These are phyloP conservation scores for Sebastes diploproa DNA, from an alignment of 2,797 vertebrate species.

Conservation along the genomic window DNA sequence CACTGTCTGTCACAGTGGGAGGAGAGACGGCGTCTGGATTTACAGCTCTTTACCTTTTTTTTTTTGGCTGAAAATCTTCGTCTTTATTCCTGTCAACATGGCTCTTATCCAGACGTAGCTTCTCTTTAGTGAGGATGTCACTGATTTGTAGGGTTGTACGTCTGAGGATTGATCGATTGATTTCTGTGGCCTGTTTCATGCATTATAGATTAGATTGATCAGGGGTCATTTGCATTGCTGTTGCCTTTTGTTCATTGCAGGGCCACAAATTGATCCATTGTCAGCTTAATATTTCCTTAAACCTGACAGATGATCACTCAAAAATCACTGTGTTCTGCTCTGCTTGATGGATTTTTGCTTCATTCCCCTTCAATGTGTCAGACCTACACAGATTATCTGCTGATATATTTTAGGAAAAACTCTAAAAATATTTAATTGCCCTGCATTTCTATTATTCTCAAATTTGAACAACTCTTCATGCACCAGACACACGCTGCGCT, in stretches of 20 bases:
- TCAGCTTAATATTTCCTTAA: conserved; percentile 39
- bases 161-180: conserved; percentile 19
- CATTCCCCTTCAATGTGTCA: neutral
- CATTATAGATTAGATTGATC: conserved; percentile 37
- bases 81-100: conserved; percentile 44
- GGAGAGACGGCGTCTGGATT: conserved; percentile 50
- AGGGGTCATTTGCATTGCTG: conserved; percentile 35
- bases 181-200: conserved; percentile 18
- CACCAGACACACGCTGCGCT: conserved; percentile 19
- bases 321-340: conserved; percentile 17
- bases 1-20: conserved; percentile 56
- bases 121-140: neutral
- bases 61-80: conserved; percentile 36
- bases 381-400: neutral
- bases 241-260: conserved; percentile 13
- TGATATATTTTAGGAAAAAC: conserved; percentile 1
- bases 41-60: conserved; percentile 46
- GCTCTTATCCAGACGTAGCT: conserved; percentile 25
- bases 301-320: conserved; percentile 28
- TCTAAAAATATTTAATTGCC: neutral
- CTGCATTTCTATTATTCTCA: conserved; percentile 24
- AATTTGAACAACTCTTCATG: conserved; percentile 3
- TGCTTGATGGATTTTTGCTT: conserved; percentile 16
- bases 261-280: conserved; percentile 35
- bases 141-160: conserved; percentile 11